phyloP scores from a whole-genome alignment of 2,888 invertebrate species.

The Clitarchus hookeri region DNA sequence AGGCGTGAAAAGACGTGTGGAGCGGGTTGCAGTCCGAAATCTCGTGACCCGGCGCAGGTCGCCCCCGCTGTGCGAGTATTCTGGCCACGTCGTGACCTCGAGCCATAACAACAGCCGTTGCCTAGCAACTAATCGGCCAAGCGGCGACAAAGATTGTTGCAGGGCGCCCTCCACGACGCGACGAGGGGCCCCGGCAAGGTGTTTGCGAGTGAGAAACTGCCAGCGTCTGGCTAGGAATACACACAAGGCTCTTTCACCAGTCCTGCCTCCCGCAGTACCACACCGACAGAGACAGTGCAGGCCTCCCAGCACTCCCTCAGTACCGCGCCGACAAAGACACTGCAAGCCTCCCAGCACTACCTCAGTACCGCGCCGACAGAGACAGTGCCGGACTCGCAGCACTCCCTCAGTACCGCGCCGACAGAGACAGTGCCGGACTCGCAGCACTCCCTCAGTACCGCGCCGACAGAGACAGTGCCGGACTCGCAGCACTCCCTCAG shows the following conservation, averaged over 20 bases:
- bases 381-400: too few species aligned
- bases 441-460: too few species aligned
- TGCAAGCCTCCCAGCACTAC: too few species aligned
- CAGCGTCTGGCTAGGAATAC: background rate
- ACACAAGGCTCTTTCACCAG: background rate
- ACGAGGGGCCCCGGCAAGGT: background rate
- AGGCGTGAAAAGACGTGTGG: background rate
- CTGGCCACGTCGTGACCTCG: background rate
- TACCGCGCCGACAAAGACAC: too few species aligned
- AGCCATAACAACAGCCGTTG: conserved; percentile 3
- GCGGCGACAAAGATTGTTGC: background rate
- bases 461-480: too few species aligned
- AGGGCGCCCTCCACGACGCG: background rate
- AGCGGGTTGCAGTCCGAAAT: background rate
- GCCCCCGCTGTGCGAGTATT: background rate
- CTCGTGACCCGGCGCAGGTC: background rate
- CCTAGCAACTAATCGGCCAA: background rate
- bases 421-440: too few species aligned
- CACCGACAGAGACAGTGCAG: background rate
- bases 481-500: too few species aligned
- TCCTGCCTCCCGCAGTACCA: background rate
- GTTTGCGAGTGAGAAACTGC: conserved; percentile 10
- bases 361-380: too few species aligned
- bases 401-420: too few species aligned
- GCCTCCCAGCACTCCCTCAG: background rate